These are phyloP conservation scores for Myrmecophaga tridactyla DNA, from an alignment of 2,113 vertebrate species.

Conservation along the genomic window DNA sequence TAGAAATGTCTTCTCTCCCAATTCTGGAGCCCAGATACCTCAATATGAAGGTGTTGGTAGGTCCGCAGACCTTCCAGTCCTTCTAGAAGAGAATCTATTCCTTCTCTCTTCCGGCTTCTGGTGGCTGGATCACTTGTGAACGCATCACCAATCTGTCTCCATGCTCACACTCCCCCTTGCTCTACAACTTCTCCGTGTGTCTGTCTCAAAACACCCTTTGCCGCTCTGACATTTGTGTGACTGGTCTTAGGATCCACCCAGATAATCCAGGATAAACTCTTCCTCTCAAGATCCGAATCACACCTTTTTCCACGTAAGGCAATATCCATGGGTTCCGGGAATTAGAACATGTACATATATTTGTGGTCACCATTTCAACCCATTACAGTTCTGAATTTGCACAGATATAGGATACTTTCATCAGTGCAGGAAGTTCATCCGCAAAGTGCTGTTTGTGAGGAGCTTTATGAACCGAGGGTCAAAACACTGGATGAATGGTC, in stretches of 20 bases:
- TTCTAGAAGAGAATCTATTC: not conserved
- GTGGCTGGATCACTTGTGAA: not conserved
- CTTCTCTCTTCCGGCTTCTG: not conserved
- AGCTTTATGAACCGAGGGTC: not conserved
- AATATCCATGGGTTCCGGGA: not conserved
- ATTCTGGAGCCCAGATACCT: not conserved
- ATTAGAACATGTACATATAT: not conserved
- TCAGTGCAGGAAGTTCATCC: not conserved
- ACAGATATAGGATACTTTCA: not conserved
- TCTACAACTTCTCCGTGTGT: not conserved
- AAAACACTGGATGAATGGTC: not conserved
- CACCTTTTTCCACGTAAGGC: not conserved
- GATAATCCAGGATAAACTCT: not conserved
- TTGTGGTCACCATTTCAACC: not conserved
- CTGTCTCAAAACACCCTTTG: not conserved
- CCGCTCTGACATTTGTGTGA: not conserved
- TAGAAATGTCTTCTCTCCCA: not conserved
- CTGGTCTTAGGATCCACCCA: not conserved
- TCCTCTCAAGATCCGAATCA: not conserved
- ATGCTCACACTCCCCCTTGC: not conserved
- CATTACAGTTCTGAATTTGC: not conserved
- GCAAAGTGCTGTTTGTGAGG: not conserved
- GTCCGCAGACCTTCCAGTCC: not conserved
- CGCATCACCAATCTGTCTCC: not conserved
- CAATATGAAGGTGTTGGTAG: not conserved